Conservation (phyloP, 2,797 vertebrate genomes). For the Sebastes trivittatus region DNA sequence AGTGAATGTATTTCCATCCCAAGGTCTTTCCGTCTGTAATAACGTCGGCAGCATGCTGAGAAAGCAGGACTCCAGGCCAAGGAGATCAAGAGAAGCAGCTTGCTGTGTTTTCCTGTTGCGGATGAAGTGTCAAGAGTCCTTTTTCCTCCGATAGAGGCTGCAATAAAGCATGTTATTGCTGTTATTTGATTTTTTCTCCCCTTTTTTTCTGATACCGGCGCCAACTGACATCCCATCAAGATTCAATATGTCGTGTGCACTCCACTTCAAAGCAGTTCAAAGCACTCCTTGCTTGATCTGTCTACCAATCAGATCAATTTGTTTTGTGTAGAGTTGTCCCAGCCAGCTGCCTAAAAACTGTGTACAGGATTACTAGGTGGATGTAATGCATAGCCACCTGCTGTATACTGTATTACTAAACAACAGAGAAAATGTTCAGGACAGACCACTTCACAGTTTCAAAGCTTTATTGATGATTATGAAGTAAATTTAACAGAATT, state of each 20-base stretch:
- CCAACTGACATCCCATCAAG: constrained; percentile 35
- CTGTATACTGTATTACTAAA: neutral
- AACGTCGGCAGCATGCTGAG: constrained; percentile 39
- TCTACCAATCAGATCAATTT: constrained; percentile 40
- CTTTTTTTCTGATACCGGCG: neutral
- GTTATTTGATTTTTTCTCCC: constrained; percentile 20
- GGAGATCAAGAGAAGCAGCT: constrained; percentile 32
- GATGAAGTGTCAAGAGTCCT: constrained; percentile 51
- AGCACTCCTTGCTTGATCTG: constrained; percentile 10
- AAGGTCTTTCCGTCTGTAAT: constrained; percentile 55
- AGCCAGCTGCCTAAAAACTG: neutral
- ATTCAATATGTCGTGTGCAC: constrained; percentile 40
- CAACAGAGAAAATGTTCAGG: neutral
- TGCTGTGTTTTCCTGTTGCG: constrained; percentile 40
- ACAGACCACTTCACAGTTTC: neutral
- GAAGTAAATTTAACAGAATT: neutral
- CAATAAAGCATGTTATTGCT: constrained; percentile 29
- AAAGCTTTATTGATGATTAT: neutral
- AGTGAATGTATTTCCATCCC: constrained; percentile 52
- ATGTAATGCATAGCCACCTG: neutral
- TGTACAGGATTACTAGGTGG: neutral
- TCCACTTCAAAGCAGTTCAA: constrained; percentile 40
- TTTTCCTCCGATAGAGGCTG: constrained; percentile 10
- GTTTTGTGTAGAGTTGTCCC: neutral
- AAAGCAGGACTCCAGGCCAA: constrained; percentile 47